Evolutionary conservation across 2,797 vertebrate genomes (phyloP).

Genomic region (Alauda arvensis): DNA sequence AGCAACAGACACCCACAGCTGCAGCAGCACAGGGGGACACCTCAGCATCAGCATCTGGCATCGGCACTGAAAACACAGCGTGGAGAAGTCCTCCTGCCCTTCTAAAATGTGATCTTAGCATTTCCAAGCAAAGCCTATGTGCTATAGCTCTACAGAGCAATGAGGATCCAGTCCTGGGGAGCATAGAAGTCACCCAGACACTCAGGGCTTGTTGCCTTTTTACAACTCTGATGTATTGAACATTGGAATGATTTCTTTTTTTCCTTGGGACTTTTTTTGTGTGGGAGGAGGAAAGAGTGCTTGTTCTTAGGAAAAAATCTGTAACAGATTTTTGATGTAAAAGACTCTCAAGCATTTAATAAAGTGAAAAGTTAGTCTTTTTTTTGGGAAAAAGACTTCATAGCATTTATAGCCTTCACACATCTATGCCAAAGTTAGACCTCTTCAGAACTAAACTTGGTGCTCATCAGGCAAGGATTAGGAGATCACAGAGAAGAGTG

Average conservation of each 20-base stretch:
- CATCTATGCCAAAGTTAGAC: background rate
- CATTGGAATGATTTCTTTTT: conserved; percentile 28
- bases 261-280: background rate
- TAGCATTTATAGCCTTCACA: background rate
- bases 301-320: conserved; percentile 27
- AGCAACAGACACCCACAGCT: background rate
- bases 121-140: background rate
- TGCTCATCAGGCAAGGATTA: background rate
- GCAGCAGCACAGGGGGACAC: background rate
- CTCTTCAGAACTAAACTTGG: background rate
- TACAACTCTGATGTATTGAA: conserved; percentile 4
- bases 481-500: background rate
- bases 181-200: background rate
- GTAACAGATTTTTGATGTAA: conserved; percentile 27
- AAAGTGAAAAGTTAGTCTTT: conserved; percentile 35
- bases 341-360: background rate
- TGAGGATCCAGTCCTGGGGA: background rate
- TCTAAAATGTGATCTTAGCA: background rate
- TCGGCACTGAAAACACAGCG: background rate
- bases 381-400: fast-evolving
- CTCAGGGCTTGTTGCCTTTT: background rate
- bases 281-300: conserved; percentile 2
- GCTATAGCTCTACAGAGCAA: background rate
- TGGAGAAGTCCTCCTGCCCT: background rate
- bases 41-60: background rate